Base-by-base conservation (phyloP, 2,888 invertebrate species). In the Caenorhabditis virilis region DNA sequence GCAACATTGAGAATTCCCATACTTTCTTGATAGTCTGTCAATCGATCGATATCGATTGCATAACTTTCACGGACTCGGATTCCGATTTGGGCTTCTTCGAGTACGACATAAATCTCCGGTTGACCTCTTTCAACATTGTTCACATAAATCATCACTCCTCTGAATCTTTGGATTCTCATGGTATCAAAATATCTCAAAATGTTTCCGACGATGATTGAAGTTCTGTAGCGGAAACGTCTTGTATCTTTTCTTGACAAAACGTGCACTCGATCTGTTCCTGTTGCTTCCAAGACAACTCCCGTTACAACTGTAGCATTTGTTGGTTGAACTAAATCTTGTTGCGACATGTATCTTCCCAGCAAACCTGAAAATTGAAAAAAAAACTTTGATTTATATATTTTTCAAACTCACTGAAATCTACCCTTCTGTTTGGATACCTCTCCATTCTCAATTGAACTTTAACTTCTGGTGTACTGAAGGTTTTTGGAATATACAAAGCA, bases 401-500 rank as follows among this genome's bases (percentile, higher is more conserved):
- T n/a, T n/a, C n/a, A n/a, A n/a, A n/a, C n/a, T n/a, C n/a, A 78
- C 78, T 77, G 74, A 78, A 83, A 60, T 82, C 81, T 16, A 82
- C 77, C 43, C 72, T 63, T 39, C 82, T 47, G 46, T 83, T 77
- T 20, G 82, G 82, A 58, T 82, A 82, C 41, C 77, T 60, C 54
- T 82, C 82, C 52, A 82, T 52, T 49, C 82, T 62, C 13, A 82
- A 66, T 66, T 82, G 82, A 48, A 82, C 75, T 45, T 76, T 72
- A 48, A 82, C 79, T 66, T 81, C 81, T 13, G 80, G 80, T 38
- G 74, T 78, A 9, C 58, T 35, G 9, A 49, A 7, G 1, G 80
- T 78, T 23, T 71, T 62, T 13, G 82, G 82, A 51, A 82, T 78
- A 51, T 79, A 78, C n/a, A 91, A 88, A 66, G 95, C 85, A 0